Base-by-base conservation (phyloP, 2,888 invertebrate genomes). In the Busseola fusca region DNA sequence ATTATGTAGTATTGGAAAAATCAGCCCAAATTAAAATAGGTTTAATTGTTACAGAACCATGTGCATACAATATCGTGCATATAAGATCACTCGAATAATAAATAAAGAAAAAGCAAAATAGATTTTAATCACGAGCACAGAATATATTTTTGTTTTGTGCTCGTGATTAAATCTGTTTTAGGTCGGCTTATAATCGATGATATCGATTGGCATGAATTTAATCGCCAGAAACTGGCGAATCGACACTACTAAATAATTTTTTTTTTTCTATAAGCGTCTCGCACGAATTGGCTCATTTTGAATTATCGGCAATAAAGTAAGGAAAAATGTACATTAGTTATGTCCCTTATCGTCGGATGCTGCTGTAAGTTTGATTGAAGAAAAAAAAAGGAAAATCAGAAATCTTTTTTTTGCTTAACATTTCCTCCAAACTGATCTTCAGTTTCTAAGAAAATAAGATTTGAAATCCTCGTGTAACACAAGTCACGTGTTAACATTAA, bases 381-480 rank as follows among this genome's bases (percentile, higher is more conserved):
- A 16, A 34, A 42, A 45, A 45, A 9, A 3, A 37, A 75, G 40
- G 4, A 40, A 34, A 34, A 4, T 5, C 2, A 34, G 34, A 34
- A 34, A 34, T 34, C 34, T 6, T 34, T 34, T 34, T n/a, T 34
- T 34, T 34, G 2, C 34, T 34, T 34, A 4, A 34, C 5, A 34
- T 34, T 34, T 34, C 5, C 34, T 34, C 5, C 34, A 34, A 34
- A 34, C 34, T 34, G 34, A 34, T 34, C 7, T 7, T 37, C 3
- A 2, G 1, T 18, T 57, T 45, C 2, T 21, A 40, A 21, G 14
- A 48, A 66, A 37, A 45, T 40, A 16, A 3, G 18, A 45, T 27
- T n/a, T 54, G 10, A 25, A 14, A 1, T n/a, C n/a, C 60, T 78
- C 65, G 62, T 72, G 78, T 27, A 40, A 25, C 40, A 34, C 27